Evolutionary conservation across 2,888 invertebrate genomes (phyloP).

Genomic region (Pharmacophagus antenor): DNA sequence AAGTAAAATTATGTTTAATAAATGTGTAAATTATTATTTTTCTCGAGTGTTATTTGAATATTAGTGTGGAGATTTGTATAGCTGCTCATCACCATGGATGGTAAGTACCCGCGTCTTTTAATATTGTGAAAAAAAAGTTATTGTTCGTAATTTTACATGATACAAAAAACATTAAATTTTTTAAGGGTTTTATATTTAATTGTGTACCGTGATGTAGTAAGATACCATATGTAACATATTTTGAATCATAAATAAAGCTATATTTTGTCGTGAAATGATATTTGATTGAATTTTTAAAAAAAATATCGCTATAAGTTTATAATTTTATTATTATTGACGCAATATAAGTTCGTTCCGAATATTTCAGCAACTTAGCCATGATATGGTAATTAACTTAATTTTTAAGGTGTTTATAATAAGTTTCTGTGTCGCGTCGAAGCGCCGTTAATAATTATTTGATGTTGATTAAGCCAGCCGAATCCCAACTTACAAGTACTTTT

Average conservation of each 20-base stretch:
- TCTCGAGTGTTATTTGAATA: not conserved
- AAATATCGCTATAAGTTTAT: not conserved
- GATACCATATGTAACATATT: not conserved
- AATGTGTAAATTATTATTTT: not conserved
- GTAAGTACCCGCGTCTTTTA: conserved; percentile 19
- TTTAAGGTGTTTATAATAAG: not conserved
- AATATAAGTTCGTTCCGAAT: no score
- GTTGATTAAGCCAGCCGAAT: not conserved
- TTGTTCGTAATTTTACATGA: not conserved
- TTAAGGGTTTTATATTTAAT: no score
- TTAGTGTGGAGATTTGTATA: not conserved
- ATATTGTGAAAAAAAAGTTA: not conserved
- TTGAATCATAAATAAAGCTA: no score
- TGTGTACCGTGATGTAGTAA: not conserved
- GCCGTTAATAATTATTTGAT: not conserved
- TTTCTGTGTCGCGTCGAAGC: not conserved
- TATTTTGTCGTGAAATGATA: not conserved
- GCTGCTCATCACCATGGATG: not conserved
- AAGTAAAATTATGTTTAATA: not conserved
- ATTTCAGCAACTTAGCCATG: not conserved
- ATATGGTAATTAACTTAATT: not conserved
- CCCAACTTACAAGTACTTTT: not conserved
- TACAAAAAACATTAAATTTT: no score
- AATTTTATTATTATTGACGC: no score
- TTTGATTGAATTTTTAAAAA: not conserved